phyloP scores from a whole-genome alignment of 2,113 vertebrate genomes.

The Trematomus loennbergii region DNA sequence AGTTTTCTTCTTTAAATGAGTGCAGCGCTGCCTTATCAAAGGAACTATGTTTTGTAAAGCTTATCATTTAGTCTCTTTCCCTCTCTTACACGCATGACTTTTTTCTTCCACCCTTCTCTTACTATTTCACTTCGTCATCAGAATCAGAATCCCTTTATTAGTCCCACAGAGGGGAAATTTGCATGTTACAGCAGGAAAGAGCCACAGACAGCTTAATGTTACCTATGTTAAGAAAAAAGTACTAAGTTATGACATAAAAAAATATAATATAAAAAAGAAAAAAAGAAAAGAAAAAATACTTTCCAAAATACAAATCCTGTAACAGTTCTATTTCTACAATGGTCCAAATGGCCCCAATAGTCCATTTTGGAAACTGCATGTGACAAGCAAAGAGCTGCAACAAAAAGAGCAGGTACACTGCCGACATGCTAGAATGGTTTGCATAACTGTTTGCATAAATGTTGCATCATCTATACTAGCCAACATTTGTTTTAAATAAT shows the following conservation, averaged over 20 bases:
- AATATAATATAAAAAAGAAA: too few species aligned
- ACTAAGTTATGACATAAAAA: too few species aligned
- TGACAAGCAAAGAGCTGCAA: slow-evolving; percentile 5
- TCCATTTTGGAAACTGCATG: background rate
- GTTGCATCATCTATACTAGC: background rate
- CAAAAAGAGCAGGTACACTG: slow-evolving; percentile 5
- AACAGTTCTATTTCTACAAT: background rate
- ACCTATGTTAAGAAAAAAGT: too few species aligned
- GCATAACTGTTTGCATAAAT: slow-evolving; percentile 34
- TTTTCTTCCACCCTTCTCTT: background rate
- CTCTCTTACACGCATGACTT: background rate
- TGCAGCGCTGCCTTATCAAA: background rate
- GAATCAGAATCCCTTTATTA: too few species aligned
- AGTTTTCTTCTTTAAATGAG: background rate
- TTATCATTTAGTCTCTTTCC: background rate
- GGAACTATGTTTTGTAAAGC: slow-evolving; percentile 3
- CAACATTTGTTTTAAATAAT: background rate
- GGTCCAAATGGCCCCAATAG: background rate
- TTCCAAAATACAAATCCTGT: too few species aligned
- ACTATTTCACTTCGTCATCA: background rate
- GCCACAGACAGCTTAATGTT: too few species aligned
- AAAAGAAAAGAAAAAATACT: too few species aligned
- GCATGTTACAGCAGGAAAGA: too few species aligned
- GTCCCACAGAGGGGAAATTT: too few species aligned
- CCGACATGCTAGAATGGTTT: slow-evolving; percentile 18